Percentiles rank a stretch among this genome's conserved stretches.
Conservation (phyloP, 2,888 invertebrate species). For the Pollenia amentaria region DNA sequence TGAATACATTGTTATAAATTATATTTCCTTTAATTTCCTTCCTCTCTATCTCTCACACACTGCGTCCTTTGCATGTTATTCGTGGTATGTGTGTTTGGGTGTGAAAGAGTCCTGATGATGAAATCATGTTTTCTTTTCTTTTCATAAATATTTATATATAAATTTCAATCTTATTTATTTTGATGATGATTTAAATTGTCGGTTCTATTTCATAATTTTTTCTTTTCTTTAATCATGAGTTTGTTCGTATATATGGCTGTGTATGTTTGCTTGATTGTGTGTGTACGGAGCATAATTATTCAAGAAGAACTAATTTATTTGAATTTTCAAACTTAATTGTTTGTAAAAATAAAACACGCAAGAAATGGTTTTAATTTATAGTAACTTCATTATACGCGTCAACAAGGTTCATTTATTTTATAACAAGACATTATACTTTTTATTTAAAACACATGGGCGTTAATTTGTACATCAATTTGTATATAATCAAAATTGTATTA, state of each 20-base stretch:
- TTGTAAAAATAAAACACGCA: constrained; percentile 42
- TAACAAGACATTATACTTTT: not conserved
- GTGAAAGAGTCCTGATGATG: not conserved
- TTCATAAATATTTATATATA: constrained; percentile 25
- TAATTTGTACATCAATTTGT: not conserved
- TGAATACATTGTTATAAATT: constrained; percentile 45
- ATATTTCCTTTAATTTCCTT: not conserved
- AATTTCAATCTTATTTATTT: constrained; percentile 16
- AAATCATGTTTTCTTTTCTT: not conserved
- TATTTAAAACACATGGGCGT: not conserved
- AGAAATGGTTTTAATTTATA: constrained; percentile 13
- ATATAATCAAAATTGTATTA: too few species aligned
- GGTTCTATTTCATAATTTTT: constrained; percentile 7
- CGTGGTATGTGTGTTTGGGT: not conserved
- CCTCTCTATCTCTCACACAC: too few species aligned
- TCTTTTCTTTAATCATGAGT: not conserved
- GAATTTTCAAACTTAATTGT: constrained; percentile 55
- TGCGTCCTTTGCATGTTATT: not conserved
- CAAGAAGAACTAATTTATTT: constrained; percentile 52
- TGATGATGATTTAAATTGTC: constrained; percentile 25
- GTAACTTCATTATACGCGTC: constrained; percentile 9
- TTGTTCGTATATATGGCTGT: not conserved
- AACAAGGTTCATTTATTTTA: constrained; percentile 25
- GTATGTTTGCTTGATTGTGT: not conserved
- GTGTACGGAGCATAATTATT: constrained; percentile 9